Evolutionary conservation across 2,888 invertebrate genomes (phyloP), one percentile per base, ranked within the genome.

Genomic region (Tipula lateralis): DNA sequence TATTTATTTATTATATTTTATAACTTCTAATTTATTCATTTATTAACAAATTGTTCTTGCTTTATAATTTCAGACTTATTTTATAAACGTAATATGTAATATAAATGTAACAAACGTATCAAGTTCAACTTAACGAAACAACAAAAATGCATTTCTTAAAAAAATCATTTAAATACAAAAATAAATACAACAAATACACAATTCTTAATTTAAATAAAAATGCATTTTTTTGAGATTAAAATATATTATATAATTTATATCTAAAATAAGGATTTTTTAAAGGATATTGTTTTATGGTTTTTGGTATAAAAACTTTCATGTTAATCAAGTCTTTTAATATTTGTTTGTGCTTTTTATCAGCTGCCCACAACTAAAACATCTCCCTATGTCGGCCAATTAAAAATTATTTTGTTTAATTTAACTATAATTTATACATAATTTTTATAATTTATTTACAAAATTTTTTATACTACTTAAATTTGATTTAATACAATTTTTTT

Each of bases 401-500:
- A 5, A 32, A 32, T 32, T 5, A 29, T 34, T 13, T 34, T 12
- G n/a, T 44, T 44, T 0, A 12, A 39, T 84, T 39, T 32, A 32
- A 1, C 32, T 32, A 32, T n/a, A n/a, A n/a, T n/a, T n/a, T n/a
- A n/a, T 1, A 1, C 9, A 32, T 2, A 32, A 32, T 2, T 1
- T n/a, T n/a, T 85, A 84, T 66, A 32, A 32, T 32, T 32, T 32
- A 32, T n/a, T n/a, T n/a, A 32, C 32, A 32, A 32, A 7, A 1
- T 32, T 32, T 32, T 9, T 32, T 32, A 32, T 32, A 32, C 32
- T 32, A 32, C 6, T 6, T 36, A 2, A 5, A 9, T 1, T 32
- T 82, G 82, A 16, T 30, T 84, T 87, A 94, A 91, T 95, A 94
- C 85, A 94, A 87, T 87, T 93, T 92, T 90, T 97, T 97, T 86